A percentile compares a stretch with the other conserved stretches of the same genome.
phyloP scores from a whole-genome alignment of 2,888 invertebrate genomes.

The Rhagonycha fulva region DNA sequence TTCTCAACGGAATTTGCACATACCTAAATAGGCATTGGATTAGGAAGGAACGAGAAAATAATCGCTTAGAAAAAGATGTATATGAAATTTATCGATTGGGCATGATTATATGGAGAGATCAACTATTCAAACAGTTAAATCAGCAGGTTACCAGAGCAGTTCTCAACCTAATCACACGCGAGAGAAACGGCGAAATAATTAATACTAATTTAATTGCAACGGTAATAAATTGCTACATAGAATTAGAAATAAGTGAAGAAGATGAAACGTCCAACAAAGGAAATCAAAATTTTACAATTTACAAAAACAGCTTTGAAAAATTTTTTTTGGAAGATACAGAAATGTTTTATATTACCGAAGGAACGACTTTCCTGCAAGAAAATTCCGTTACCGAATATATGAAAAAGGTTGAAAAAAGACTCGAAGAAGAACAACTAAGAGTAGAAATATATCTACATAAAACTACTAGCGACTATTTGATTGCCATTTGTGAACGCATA shows the following conservation, averaged over 20 bases:
- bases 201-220: constrained; percentile 95
- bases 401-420: constrained; percentile 95
- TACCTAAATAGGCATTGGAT: constrained; percentile 99
- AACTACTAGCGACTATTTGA: constrained; percentile 86
- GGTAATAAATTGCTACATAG: constrained; percentile 97
- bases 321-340: constrained; percentile 95
- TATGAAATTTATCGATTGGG: constrained; percentile 98
- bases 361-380: constrained; percentile 88
- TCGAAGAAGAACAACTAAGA: constrained; percentile 90
- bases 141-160: constrained; percentile 98
- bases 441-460: constrained; percentile 95
- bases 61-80: constrained; percentile 83
- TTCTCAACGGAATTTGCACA: constrained; percentile 95
- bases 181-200: constrained; percentile 95
- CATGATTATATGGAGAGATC: constrained; percentile 95
- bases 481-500: constrained; percentile 92
- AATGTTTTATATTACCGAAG: constrained; percentile 92
- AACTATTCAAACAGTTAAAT: constrained; percentile 90
- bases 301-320: constrained; percentile 92
- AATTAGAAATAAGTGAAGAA: constrained; percentile 90
- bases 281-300: constrained; percentile 81
- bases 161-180: constrained; percentile 92
- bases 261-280: constrained; percentile 76
- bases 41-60: constrained; percentile 96
- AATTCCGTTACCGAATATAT: constrained; percentile 98